A percentile compares a stretch with the other conserved stretches of the same genome.
These are phyloP conservation scores for Synanthedon formicaeformis DNA, from an alignment of 2,888 invertebrate species.

Conservation along the genomic window DNA sequence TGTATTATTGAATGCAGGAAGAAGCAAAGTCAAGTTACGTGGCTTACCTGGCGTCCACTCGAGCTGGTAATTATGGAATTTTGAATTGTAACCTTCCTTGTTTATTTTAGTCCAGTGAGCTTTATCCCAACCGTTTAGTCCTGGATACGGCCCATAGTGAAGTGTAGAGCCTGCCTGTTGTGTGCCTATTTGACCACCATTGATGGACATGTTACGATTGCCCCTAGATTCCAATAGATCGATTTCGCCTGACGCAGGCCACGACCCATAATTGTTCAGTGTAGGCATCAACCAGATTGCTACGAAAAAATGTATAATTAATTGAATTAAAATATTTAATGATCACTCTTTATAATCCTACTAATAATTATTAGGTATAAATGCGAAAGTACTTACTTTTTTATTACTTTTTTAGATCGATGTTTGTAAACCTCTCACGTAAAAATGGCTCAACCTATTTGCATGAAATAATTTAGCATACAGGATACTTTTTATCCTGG, in stretches of 20 bases:
- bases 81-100: constrained; percentile 54
- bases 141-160: constrained; percentile 75
- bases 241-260: constrained; percentile 81
- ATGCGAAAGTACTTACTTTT: too few relatives aligned
- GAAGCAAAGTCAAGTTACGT: too few relatives aligned
- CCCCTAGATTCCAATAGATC: constrained; percentile 77
- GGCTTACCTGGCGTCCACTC: constrained; percentile 73
- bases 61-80: constrained; percentile 74
- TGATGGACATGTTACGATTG: constrained; percentile 58
- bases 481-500: too few relatives aligned
- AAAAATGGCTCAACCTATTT: too few relatives aligned
- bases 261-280: constrained; percentile 73
- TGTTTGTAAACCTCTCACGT: too few relatives aligned
- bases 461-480: too few relatives aligned
- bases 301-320: constrained; percentile 17
- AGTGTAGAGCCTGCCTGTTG: constrained; percentile 73
- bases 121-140: constrained; percentile 61
- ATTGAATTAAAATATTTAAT: background rate
- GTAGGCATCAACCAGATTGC: constrained; percentile 79
- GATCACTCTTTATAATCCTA: too few relatives aligned
- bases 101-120: constrained; percentile 60
- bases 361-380: too few relatives aligned
- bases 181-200: constrained; percentile 68
- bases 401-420: too few relatives aligned
- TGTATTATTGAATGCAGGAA: too few relatives aligned